A percentile compares a stretch with the other conserved stretches of the same genome.
Evolutionary conservation across 2,797 vertebrate genomes (phyloP).

Genomic region (Rhincodon typus): DNA sequence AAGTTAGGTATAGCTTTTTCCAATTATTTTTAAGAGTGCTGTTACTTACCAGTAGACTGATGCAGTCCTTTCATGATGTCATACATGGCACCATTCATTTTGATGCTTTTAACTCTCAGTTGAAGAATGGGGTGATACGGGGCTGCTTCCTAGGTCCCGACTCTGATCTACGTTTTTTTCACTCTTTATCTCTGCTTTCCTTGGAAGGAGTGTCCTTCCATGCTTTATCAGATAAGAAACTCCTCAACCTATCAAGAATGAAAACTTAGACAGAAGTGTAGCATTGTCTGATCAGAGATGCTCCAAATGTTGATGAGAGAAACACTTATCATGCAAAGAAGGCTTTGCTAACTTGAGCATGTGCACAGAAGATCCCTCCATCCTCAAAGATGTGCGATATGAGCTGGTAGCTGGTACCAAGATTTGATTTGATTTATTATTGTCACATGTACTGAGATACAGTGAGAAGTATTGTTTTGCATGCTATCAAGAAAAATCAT

Average conservation of each 20-base stretch:
- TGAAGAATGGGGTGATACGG: neutral
- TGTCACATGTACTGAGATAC: no score
- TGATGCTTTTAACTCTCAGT: neutral
- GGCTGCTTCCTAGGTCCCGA: no score
- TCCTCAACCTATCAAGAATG: neutral
- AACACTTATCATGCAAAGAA: neutral
- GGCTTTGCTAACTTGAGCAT: neutral
- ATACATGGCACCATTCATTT: neutral
- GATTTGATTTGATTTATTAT: no score
- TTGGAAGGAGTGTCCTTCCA: neutral
- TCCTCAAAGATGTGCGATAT: neutral
- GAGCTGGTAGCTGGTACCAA: neutral
- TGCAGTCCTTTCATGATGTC: no score
- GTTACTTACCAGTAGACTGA: no score
- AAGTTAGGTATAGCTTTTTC: neutral
- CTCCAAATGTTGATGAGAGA: neutral
- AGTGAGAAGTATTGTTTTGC: no score
- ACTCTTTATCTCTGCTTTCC: neutral
- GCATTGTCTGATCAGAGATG: neutral
- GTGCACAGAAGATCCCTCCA: neutral
- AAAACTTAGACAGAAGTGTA: neutral
- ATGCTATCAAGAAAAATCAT: no score
- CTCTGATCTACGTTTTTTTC: no score
- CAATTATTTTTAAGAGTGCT: neutral
- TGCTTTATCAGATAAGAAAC: neutral